Evolutionary conservation across 2,797 vertebrate species (phyloP).

Genomic region (Gouania willdenowi): DNA sequence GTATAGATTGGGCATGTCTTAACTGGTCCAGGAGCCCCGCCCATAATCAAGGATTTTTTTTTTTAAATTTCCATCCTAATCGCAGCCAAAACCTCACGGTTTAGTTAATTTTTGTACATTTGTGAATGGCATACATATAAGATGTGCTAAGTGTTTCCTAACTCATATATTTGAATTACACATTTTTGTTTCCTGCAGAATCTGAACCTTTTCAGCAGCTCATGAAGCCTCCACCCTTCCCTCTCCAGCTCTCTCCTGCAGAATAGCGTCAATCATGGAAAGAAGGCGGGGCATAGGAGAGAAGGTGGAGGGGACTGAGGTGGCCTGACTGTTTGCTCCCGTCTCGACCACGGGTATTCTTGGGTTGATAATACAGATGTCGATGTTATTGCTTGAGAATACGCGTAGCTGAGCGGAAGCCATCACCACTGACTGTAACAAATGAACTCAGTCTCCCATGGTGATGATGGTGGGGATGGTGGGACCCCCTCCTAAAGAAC

Average conservation of each 20-base stretch:
- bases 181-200: constrained; percentile 37
- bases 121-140: no score
- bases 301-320: constrained; percentile 56
- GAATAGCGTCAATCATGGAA: constrained; percentile 29
- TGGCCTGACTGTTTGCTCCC: constrained; percentile 64
- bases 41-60: no score
- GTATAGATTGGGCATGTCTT: no score
- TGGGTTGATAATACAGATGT: constrained; percentile 81
- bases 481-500: constrained; percentile 21
- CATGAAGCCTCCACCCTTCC: constrained; percentile 54
- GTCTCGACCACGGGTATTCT: constrained; percentile 80
- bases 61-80: no score
- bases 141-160: no score
- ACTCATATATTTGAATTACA: no score
- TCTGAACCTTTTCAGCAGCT: constrained; percentile 34
- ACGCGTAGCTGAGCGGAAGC: constrained; percentile 78
- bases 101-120: no score
- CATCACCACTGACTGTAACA: constrained; percentile 23
- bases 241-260: constrained; percentile 61
- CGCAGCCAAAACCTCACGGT: no score
- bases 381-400: constrained; percentile 83
- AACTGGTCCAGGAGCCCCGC: no score
- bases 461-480: not conserved
- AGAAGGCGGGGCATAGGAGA: constrained; percentile 14
- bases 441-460: constrained; percentile 6